Conservation (phyloP, 2,888 invertebrate genomes). For the Spialia ferax region DNA sequence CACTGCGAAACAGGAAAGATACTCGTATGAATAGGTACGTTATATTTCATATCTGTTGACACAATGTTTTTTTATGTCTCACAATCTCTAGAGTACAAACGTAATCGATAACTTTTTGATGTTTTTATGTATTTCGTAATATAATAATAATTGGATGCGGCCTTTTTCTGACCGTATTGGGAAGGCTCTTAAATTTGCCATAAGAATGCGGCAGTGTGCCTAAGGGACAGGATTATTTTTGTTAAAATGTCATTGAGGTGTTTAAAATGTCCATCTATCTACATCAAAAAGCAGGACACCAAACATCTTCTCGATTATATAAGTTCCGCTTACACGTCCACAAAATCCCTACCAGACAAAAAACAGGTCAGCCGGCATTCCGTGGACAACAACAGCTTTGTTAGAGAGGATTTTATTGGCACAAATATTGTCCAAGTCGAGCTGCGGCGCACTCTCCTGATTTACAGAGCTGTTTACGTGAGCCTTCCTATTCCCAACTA, state of each 20-base stretch:
- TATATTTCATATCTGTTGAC: background rate
- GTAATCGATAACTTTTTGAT: background rate
- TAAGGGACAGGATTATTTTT: too few relatives aligned
- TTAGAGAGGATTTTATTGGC: constrained; percentile 82
- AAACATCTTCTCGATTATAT: constrained; percentile 2
- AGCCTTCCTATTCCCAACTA: constrained; percentile 70
- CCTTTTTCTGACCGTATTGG: too few relatives aligned
- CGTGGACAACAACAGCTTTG: constrained; percentile 84
- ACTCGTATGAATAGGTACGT: constrained; percentile 1
- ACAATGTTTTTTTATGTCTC: background rate
- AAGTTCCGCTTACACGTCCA: constrained; percentile 56
- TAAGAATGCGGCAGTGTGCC: too few relatives aligned
- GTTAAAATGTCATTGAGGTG: too few relatives aligned
- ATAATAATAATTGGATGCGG: background rate
- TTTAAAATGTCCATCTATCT: background rate
- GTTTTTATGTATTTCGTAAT: background rate
- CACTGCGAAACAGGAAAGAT: constrained; percentile 44
- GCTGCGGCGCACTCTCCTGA: constrained; percentile 77
- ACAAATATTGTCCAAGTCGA: constrained; percentile 83
- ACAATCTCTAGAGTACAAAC: background rate
- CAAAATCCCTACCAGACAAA: constrained; percentile 70
- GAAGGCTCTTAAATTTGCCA: too few relatives aligned
- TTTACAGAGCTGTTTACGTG: constrained; percentile 84
- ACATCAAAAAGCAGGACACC: background rate
- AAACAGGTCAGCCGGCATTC: constrained; percentile 78